Percentiles rank a stretch among this genome's conserved stretches.
phyloP scores from a whole-genome alignment of 2,888 invertebrate genomes.

The Nysson spinosus region DNA sequence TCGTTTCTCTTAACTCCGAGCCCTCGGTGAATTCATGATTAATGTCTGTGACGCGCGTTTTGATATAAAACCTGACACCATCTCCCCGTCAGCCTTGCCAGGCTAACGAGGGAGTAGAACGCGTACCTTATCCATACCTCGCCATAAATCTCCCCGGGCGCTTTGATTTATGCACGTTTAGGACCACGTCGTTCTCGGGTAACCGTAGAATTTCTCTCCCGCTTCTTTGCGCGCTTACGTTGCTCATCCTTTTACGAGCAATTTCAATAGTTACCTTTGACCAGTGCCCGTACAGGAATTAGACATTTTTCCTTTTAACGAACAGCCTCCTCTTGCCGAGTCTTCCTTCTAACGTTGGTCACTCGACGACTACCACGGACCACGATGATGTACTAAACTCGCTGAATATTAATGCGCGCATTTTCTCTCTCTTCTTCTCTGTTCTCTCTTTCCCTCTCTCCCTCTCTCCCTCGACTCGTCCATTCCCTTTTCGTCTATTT shows the following conservation, averaged over 20 bases:
- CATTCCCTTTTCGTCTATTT: neutral
- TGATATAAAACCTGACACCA: conserved; percentile 58
- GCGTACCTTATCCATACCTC: conserved; percentile 57
- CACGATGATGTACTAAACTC: conserved; percentile 1
- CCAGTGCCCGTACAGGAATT: conserved; percentile 21
- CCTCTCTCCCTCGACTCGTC: neutral
- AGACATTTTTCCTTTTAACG: conserved; percentile 13
- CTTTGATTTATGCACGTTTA: conserved; percentile 57
- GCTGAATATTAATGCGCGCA: conserved; percentile 10
- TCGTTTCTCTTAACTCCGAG: conserved; percentile 1
- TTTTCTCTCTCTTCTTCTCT: neutral
- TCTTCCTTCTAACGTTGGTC: neutral
- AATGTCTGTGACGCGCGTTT: conserved; percentile 55
- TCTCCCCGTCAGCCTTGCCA: conserved; percentile 54
- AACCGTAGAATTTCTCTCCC: conserved; percentile 20
- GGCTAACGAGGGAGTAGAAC: conserved; percentile 55
- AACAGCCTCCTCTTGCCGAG: neutral
- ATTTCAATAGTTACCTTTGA: conserved; percentile 24
- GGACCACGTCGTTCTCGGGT: conserved; percentile 6
- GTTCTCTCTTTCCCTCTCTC: neutral
- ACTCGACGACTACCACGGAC: too few species aligned
- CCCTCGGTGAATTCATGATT: conserved; percentile 51
- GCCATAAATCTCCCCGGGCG: conserved; percentile 51
- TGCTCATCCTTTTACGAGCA: conserved; percentile 2
- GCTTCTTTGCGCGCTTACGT: conserved; percentile 4